Conservation (phyloP, 1,140 invertebrate genomes). For the Adoxophyes honmai region DNA sequence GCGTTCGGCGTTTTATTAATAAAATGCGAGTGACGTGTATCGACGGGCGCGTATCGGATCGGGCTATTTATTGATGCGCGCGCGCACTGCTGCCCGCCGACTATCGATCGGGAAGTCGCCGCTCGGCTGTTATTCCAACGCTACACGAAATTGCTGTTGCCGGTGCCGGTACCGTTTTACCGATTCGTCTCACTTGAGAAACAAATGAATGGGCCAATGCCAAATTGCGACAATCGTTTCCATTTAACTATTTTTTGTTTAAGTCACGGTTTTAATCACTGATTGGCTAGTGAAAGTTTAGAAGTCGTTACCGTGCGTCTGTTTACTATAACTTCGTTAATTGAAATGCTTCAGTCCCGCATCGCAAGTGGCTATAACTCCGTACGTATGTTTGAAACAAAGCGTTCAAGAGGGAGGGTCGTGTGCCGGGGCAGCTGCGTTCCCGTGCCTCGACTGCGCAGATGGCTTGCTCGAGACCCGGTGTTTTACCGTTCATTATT, state of each 20-base stretch:
- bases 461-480: slow-evolving; percentile 13
- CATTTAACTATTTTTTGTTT: too few species aligned
- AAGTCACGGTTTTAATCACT: too few species aligned
- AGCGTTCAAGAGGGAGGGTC: slow-evolving; percentile 22
- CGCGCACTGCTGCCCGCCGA: slow-evolving; percentile 34
- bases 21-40: slow-evolving; percentile 60
- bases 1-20: slow-evolving; percentile 66
- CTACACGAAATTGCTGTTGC: too few species aligned
- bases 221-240: too few species aligned
- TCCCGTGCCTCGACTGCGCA: slow-evolving; percentile 16
- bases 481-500: neutral
- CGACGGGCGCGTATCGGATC: slow-evolving; percentile 50
- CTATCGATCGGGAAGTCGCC: slow-evolving; percentile 36
- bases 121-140: too few species aligned
- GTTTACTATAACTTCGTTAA: neutral
- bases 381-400: slow-evolving; percentile 19
- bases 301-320: too few species aligned
- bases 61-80: slow-evolving; percentile 63
- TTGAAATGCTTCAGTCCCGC: neutral
- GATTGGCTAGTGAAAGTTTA: too few species aligned
- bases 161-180: too few species aligned
- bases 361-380: too few species aligned
- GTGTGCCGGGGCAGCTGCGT: neutral
- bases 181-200: too few species aligned
- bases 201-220: too few species aligned